These are phyloP conservation scores for Karalla daura DNA, from an alignment of 2,797 vertebrate genomes.

Conservation along the genomic window DNA sequence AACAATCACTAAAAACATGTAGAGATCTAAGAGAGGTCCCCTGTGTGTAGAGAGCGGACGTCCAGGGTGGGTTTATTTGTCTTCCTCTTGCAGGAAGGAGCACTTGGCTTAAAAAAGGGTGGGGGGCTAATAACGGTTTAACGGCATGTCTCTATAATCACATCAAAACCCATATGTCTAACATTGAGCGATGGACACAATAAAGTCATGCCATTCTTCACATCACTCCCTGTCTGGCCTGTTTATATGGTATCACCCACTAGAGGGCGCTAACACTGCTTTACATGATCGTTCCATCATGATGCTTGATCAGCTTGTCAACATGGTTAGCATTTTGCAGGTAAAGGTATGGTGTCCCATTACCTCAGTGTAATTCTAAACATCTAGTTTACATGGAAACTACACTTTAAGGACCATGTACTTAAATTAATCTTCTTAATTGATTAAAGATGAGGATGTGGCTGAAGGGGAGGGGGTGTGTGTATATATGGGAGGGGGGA, in stretches of 20 bases:
- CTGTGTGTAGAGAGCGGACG: conserved; percentile 59
- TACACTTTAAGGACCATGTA: too few species aligned
- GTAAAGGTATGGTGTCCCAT: neutral
- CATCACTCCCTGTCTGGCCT: conserved; percentile 29
- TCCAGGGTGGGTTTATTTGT: conserved; percentile 58
- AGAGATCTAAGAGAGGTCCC: conserved; percentile 68
- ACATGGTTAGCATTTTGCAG: neutral
- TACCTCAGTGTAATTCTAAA: neutral
- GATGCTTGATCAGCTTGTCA: neutral
- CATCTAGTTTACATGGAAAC: neutral
- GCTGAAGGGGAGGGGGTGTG: neutral
- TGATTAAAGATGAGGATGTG: conserved; percentile 34
- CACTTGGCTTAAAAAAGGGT: conserved; percentile 64
- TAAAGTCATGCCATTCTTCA: conserved; percentile 83
- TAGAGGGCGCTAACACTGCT: conserved; percentile 1
- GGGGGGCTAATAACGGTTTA: conserved; percentile 60
- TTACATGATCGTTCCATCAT: neutral
- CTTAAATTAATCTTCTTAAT: too few species aligned
- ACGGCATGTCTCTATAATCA: conserved; percentile 78
- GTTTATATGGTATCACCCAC: conserved; percentile 6
- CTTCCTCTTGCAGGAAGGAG: conserved; percentile 71
- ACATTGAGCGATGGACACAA: conserved; percentile 80
- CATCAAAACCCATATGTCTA: conserved; percentile 79
- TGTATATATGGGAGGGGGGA: too few species aligned
- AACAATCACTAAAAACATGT: conserved; percentile 82